Conservation (phyloP, 2,113 vertebrate species). For the Hyla sarda region DNA sequence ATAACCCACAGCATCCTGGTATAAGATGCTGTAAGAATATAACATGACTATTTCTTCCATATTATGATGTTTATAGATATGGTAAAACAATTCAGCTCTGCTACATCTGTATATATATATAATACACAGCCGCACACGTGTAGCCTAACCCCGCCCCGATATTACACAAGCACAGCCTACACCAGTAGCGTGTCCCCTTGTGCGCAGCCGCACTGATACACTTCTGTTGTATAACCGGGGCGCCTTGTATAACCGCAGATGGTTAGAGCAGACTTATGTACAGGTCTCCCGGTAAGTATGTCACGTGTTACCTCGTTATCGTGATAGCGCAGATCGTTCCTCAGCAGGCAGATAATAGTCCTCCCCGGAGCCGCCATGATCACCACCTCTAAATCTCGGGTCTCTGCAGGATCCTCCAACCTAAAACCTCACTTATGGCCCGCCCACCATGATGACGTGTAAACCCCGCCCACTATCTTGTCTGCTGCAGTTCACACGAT, state of each 20-base stretch:
- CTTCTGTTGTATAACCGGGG: not conserved
- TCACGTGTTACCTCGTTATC: constrained; percentile 55
- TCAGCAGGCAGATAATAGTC: constrained; percentile 34
- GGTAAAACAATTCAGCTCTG: too few species aligned
- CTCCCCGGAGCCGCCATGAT: not conserved
- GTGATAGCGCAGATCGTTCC: constrained; percentile 45
- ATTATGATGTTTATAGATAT: too few species aligned
- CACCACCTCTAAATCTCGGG: too few species aligned
- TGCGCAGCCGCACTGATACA: not conserved
- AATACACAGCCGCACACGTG: not conserved
- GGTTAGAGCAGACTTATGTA: too few species aligned
- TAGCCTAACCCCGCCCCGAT: not conserved
- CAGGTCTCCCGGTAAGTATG: too few species aligned
- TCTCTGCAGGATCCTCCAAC: too few species aligned
- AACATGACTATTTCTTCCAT: too few species aligned
- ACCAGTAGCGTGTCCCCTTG: not conserved
- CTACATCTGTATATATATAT: too few species aligned
- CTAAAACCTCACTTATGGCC: too few species aligned
- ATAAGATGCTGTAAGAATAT: too few species aligned
- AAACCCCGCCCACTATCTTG: not conserved
- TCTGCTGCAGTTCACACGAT: not conserved
- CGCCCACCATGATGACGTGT: not conserved
- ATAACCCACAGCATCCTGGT: too few species aligned
- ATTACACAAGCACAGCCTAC: not conserved
- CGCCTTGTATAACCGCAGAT: not conserved